Evolutionary conservation across 2,113 vertebrate genomes (phyloP).

Genomic region (Pachyramphus minor): DNA sequence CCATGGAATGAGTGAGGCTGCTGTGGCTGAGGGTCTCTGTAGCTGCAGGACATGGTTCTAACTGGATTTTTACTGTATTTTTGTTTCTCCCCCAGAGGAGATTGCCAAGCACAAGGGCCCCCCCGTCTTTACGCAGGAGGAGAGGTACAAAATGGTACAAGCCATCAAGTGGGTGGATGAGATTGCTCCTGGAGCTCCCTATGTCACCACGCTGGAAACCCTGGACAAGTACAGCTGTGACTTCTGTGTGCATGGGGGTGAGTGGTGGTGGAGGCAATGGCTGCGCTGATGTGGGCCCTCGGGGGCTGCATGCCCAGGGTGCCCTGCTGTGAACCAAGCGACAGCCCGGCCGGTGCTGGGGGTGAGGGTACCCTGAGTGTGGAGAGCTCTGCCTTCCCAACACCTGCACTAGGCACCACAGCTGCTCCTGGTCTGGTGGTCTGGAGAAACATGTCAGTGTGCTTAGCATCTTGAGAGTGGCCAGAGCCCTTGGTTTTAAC

Average conservation of each 20-base stretch:
- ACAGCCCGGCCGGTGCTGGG: rapidly evolving
- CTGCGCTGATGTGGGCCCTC: rapidly evolving
- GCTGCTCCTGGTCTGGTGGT: not conserved
- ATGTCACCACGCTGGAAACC: constrained; percentile 92
- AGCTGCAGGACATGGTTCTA: not conserved
- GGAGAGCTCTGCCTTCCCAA: not conserved
- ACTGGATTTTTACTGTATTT: not conserved
- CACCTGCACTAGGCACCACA: not conserved
- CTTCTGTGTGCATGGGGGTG: constrained; percentile 98
- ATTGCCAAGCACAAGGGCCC: constrained; percentile 97
- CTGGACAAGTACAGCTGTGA: constrained; percentile 92
- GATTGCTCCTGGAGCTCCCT: constrained; percentile 91
- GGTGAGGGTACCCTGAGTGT: rapidly evolving
- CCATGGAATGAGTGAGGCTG: not conserved
- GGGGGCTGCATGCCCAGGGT: rapidly evolving
- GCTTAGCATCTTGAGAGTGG: not conserved
- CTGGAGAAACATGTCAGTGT: not conserved
- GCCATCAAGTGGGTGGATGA: constrained; percentile 99
- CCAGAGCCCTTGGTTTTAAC: not conserved
- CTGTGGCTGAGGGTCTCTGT: not conserved
- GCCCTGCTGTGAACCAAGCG: rapidly evolving
- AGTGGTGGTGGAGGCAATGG: constrained; percentile 21
- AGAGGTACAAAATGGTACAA: constrained; percentile 94
- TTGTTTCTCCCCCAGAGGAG: constrained; percentile 78
- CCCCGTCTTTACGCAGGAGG: constrained; percentile 94